Conservation (phyloP, 2,797 vertebrate species). For the Coregonus sp. region DNA sequence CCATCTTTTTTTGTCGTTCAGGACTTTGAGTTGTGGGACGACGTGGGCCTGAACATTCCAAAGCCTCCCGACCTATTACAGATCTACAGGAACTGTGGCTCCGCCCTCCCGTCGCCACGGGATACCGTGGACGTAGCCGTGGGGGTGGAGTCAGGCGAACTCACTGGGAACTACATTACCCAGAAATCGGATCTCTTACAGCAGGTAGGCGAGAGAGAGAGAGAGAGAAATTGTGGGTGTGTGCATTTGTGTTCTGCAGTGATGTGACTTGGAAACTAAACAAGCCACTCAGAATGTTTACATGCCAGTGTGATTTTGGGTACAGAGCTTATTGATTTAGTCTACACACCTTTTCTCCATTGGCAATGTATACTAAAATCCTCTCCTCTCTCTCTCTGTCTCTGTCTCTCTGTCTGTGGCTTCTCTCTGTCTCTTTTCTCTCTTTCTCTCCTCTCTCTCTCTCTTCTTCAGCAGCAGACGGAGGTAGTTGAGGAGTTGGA, state of each 20-base stretch:
- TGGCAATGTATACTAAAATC: neutral
- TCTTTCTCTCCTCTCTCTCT: neutral
- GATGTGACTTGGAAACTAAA: too few relatives aligned
- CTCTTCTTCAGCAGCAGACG: conserved; percentile 77
- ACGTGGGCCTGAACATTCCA: conserved; percentile 96
- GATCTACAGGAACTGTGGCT: conserved; percentile 92
- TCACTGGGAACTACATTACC: conserved; percentile 72
- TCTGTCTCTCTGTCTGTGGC: neutral
- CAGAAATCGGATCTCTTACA: conserved; percentile 68
- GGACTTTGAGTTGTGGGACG: conserved; percentile 99
- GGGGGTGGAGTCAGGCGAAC: conserved; percentile 82
- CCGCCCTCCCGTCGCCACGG: conserved; percentile 75
- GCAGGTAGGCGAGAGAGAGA: conserved; percentile 47
- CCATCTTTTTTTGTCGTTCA: conserved; percentile 46
- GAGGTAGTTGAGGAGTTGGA: conserved; percentile 92
- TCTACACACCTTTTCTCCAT: neutral
- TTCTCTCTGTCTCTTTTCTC: too few relatives aligned
- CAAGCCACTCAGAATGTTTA: neutral
- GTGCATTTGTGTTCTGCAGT: neutral
- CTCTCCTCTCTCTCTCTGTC: neutral
- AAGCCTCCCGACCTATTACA: conserved; percentile 95
- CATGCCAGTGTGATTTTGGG: neutral
- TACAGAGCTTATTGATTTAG: neutral
- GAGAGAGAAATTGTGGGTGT: neutral
- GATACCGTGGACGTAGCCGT: conserved; percentile 85